Evolutionary conservation across 2,888 invertebrate species (phyloP), one percentile per base, ranked within the genome.

Genomic region (Galerucella nymphaeae): DNA sequence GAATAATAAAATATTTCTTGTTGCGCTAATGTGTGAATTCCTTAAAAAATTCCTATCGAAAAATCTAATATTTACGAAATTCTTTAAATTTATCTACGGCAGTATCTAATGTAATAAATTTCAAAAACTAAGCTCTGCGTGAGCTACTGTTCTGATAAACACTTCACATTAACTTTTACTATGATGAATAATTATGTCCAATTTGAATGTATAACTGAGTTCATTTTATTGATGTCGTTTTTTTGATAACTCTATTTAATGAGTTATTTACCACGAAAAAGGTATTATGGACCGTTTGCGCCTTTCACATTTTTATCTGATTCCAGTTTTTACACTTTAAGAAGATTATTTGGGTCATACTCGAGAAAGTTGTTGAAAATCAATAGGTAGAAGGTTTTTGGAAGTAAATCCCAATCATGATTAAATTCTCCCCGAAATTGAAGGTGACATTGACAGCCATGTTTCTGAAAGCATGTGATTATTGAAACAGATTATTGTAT

Each of bases 191-290:
- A 70, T 70, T 70, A 70, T 55, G 63, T 64, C 70, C 45, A 70
- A 70, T 70, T 70, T 64, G 45, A 48, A 57, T 70, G 70, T 70
- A 70, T 64, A 70, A 70, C 70, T 63, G 69, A 55, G 69, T 23
- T 63, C 62, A 64, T 70, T 70, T 70, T 70, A 70, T 70, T 70
- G 64, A 63, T 45, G 63, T 38, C 57, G 10, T 16, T 50, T 20
- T 69, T 41, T 70, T 70, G 70, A 70, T 70, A 70, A 70, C 70
- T 70, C 45, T 70, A 70, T 70, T 70, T 64, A 70, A 70, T 70
- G 64, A 70, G 64, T 70, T 63, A 70, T 64, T 63, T 63, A 57
- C 45, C 57, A 55, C n/a, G 63, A 61, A 64, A 42, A 45, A 64
- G 18, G 13, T 20, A 70, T 55, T 55, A 63, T 18, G 42, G 41